phyloP scores from a whole-genome alignment of 2,113 vertebrate species.

The Amazona guildingii region DNA sequence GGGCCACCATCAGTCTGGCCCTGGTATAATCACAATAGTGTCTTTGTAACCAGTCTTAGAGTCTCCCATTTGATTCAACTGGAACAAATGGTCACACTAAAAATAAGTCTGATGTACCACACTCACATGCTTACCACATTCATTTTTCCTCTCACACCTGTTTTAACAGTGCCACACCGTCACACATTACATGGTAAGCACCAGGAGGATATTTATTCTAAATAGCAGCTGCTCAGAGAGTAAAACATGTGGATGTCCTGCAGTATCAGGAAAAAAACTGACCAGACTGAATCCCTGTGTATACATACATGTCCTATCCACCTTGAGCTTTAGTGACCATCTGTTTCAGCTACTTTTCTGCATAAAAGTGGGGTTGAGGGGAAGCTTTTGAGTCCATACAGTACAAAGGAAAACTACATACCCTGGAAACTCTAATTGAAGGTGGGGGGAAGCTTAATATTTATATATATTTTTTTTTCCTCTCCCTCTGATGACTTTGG shows the following conservation, averaged over 20 bases:
- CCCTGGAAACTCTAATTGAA: neutral
- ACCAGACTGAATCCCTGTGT: neutral
- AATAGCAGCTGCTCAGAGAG: neutral
- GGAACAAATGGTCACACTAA: neutral
- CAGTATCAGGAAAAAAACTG: neutral
- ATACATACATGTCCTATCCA: neutral
- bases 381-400: neutral
- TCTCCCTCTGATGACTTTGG: neutral
- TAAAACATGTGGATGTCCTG: neutral
- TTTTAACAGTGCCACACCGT: neutral
- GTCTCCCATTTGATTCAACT: neutral
- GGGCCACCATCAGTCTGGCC: neutral
- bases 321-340: neutral
- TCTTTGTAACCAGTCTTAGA: neutral
- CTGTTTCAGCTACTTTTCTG: neutral
- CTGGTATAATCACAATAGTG: neutral
- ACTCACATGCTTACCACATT: neutral
- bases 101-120: neutral
- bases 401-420: neutral
- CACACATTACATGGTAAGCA: neutral
- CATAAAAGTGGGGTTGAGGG: fast-evolving
- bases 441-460: fast-evolving
- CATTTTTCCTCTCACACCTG: neutral
- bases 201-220: neutral
- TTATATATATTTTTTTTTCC: neutral